A percentile compares a stretch with the other conserved stretches of the same genome.
These are phyloP conservation scores for Cynodonichthys magdalenae DNA, from an alignment of 2,797 vertebrate genomes.

Conservation along the genomic window DNA sequence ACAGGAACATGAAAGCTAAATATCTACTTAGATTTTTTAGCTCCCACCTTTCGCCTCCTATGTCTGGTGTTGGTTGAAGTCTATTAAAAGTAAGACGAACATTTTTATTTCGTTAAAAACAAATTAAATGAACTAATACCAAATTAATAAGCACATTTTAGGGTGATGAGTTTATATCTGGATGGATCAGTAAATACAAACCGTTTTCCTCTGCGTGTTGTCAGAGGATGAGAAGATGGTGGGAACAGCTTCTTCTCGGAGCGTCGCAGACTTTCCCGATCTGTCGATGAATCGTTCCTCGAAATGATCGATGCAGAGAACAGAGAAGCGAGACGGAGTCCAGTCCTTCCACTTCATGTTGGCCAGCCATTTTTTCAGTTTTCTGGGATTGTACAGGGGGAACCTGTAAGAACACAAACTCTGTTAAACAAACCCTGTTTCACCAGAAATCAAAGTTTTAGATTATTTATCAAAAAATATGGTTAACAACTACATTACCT, in stretches of 20 bases:
- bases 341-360: constrained; percentile 74
- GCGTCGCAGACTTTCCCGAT: constrained; percentile 61
- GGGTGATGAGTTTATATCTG: neutral
- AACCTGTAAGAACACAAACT: constrained; percentile 49
- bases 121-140: no score
- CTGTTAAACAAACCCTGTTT: neutral
- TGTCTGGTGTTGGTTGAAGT: constrained; percentile 28
- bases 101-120: neutral
- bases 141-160: no score
- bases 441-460: no score
- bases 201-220: constrained; percentile 48
- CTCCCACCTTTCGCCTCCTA: constrained; percentile 59
- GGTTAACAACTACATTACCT: no score
- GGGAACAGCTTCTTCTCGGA: constrained; percentile 70
- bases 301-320: constrained; percentile 71
- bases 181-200: constrained; percentile 8
- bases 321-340: constrained; percentile 71
- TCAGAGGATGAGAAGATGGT: constrained; percentile 64
- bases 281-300: constrained; percentile 66
- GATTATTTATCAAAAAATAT: no score
- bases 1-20: neutral
- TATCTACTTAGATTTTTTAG: neutral
- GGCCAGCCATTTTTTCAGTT: constrained; percentile 69
- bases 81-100: constrained; percentile 26
- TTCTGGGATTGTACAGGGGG: constrained; percentile 66